These are phyloP conservation scores for Muscicapa comitata DNA, from an alignment of 2,797 vertebrate genomes.

Conservation along the genomic window DNA sequence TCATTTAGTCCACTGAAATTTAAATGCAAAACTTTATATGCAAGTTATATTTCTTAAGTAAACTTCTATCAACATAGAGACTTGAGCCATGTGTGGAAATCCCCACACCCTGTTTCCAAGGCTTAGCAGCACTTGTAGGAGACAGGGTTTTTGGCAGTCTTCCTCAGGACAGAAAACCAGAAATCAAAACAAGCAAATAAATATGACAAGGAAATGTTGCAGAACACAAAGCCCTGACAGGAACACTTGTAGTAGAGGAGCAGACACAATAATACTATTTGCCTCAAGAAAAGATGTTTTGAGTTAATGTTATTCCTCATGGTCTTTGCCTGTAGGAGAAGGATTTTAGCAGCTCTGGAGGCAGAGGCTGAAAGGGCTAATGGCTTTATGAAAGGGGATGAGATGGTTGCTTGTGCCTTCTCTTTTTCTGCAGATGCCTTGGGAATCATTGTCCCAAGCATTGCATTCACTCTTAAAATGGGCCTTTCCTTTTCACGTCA, in stretches of 20 bases:
- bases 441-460: not conserved
- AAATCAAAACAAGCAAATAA: conserved; percentile 65
- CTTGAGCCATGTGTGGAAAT: not conserved
- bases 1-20: not conserved
- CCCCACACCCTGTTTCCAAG: not conserved
- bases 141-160: conserved; percentile 59
- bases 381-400: not conserved
- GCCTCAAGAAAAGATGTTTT: not conserved
- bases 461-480: not conserved
- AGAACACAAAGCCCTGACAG: conserved; percentile 61
- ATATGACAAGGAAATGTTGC: conserved; percentile 44
- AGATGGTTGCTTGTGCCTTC: not conserved
- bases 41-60: not conserved
- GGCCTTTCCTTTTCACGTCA: not conserved
- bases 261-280: not conserved
- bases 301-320: not conserved
- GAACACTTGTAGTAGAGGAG: not conserved
- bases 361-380: not conserved
- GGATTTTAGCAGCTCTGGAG: not conserved
- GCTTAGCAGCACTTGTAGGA: not conserved
- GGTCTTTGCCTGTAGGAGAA: not conserved
- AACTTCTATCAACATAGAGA: not conserved
- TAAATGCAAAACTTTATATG: not conserved
- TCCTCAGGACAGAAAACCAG: conserved; percentile 34
- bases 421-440: not conserved